phyloP scores from a whole-genome alignment of 2,888 invertebrate species.

The Spicauda simplicius region DNA sequence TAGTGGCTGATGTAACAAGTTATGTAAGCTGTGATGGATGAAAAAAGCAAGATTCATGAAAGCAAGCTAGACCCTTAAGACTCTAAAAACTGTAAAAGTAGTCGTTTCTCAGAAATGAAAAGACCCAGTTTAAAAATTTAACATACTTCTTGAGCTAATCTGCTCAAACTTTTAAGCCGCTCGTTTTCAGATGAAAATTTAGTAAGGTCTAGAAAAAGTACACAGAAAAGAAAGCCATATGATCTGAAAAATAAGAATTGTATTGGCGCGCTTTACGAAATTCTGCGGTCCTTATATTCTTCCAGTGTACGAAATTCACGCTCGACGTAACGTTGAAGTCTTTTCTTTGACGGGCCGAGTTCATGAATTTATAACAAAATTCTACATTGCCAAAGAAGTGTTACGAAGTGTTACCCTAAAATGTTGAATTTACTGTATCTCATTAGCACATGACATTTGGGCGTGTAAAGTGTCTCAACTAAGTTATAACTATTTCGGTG shows the following conservation, averaged over 20 bases:
- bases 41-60: neutral
- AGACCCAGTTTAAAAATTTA: constrained; percentile 4
- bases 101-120: neutral
- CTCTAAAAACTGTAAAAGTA: neutral
- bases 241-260: neutral
- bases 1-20: neutral
- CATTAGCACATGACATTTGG: constrained; percentile 26
- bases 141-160: constrained; percentile 19
- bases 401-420: constrained; percentile 27
- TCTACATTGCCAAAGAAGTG: constrained; percentile 34
- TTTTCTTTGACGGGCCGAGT: constrained; percentile 49
- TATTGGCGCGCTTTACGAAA: neutral
- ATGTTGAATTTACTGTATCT: constrained; percentile 23
- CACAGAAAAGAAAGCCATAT: neutral
- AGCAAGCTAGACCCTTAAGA: neutral
- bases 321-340: constrained; percentile 54
- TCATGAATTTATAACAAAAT: constrained; percentile 25
- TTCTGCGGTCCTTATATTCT: constrained; percentile 6
- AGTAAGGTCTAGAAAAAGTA: neutral
- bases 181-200: constrained; percentile 18
- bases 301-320: constrained; percentile 15
- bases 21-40: neutral
- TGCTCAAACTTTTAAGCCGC: constrained; percentile 21
- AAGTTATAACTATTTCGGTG: constrained; percentile 21
- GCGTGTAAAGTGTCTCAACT: constrained; percentile 18